Percentiles rank a stretch among this genome's conserved stretches.
These are phyloP conservation scores for Trissolcus brochymenae DNA, from an alignment of 2,888 invertebrate genomes.

Conservation along the genomic window DNA sequence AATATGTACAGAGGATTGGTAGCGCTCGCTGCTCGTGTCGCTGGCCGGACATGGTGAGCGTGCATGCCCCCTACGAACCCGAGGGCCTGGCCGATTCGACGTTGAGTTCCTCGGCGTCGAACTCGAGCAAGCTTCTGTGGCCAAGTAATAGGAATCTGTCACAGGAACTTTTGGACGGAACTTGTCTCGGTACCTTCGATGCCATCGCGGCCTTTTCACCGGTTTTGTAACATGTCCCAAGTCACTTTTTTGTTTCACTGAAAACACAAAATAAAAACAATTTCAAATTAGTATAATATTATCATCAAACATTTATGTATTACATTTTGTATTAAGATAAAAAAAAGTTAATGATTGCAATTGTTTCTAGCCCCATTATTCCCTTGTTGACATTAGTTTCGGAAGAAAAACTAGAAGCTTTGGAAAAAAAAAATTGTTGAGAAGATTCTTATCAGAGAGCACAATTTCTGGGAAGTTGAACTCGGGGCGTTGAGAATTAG, in stretches of 20 bases:
- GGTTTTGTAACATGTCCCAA: constrained; percentile 64
- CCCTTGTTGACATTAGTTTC: too few species aligned
- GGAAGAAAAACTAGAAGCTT: too few species aligned
- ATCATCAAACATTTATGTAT: too few species aligned
- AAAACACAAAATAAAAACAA: constrained; percentile 51
- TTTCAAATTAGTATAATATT: neutral
- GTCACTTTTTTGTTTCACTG: constrained; percentile 56
- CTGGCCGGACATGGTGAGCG: constrained; percentile 74
- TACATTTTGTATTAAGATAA: too few species aligned
- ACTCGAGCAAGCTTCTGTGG: constrained; percentile 43
- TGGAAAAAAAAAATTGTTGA: too few species aligned
- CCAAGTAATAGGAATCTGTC: constrained; percentile 45
- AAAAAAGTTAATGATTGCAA: too few species aligned
- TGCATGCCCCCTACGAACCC: constrained; percentile 72
- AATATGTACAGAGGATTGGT: constrained; percentile 65
- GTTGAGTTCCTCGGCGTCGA: constrained; percentile 45
- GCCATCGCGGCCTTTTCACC: constrained; percentile 67
- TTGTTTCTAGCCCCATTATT: too few species aligned
- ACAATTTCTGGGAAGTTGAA: constrained; percentile 12
- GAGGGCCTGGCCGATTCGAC: constrained; percentile 63
- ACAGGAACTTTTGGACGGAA: constrained; percentile 58
- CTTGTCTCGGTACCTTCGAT: constrained; percentile 51
- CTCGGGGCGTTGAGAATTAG: constrained; percentile 20
- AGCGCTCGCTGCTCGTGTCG: constrained; percentile 71
- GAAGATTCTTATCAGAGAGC: too few species aligned